Conservation (phyloP, 2,113 vertebrate species). For the Syrrhaptes paradoxus region DNA sequence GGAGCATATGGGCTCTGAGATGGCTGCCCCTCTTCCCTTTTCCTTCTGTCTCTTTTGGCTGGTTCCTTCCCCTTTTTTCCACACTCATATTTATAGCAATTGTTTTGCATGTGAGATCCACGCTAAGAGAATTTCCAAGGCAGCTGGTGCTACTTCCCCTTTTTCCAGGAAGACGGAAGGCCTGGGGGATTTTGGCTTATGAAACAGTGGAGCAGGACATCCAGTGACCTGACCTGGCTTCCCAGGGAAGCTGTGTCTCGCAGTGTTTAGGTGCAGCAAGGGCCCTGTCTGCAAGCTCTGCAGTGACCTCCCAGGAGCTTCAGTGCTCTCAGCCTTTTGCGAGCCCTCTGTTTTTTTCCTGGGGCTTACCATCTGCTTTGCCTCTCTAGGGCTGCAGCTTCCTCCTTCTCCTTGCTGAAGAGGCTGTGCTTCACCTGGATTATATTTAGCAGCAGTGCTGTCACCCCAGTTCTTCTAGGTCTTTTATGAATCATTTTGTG, state of each 20-base stretch:
- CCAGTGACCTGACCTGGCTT: neutral
- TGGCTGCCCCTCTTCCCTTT: neutral
- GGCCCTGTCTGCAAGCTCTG: neutral
- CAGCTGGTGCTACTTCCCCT: conserved; percentile 37
- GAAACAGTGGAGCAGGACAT: neutral
- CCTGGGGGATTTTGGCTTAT: neutral
- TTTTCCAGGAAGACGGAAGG: conserved; percentile 6
- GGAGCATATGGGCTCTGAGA: neutral
- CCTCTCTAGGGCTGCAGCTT: neutral
- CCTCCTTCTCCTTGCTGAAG: neutral
- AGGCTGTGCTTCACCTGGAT: neutral
- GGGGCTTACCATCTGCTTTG: neutral
- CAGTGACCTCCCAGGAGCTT: neutral
- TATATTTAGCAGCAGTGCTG: conserved; percentile 30
- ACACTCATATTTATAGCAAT: conserved; percentile 48
- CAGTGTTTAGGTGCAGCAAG: neutral
- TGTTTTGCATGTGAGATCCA: conserved; percentile 32
- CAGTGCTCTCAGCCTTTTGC: neutral
- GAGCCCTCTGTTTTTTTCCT: neutral
- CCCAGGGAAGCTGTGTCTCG: neutral
- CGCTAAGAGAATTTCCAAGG: conserved; percentile 59
- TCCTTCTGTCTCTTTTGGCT: neutral
- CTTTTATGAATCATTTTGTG: conserved; percentile 50
- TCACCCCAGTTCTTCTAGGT: neutral
- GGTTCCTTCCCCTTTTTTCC: conserved; percentile 49